phyloP scores from a whole-genome alignment of 2,888 invertebrate species.

The Panorpa germanica region DNA sequence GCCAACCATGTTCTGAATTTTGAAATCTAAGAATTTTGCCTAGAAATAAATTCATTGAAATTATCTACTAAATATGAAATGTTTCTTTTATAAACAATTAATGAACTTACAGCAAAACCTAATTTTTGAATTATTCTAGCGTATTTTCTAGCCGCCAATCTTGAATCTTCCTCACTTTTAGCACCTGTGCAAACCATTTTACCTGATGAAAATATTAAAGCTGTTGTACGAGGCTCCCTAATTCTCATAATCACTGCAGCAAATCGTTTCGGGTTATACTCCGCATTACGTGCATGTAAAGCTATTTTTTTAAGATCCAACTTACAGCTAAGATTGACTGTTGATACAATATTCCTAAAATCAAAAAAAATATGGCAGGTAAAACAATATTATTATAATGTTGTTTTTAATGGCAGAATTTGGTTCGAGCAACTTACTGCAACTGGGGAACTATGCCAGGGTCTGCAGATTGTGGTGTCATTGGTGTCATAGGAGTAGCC shows the following conservation, averaged over 20 bases:
- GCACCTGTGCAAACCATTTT: conserved; percentile 77
- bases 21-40: conserved; percentile 67
- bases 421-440: conserved; percentile 37
- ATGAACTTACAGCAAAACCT: conserved; percentile 45
- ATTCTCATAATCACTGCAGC: conserved; percentile 97
- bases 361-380: conserved; percentile 8
- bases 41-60: conserved; percentile 23
- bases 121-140: conserved; percentile 71
- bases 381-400: not conserved
- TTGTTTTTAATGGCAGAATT: not conserved
- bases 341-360: conserved; percentile 91
- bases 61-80: not conserved
- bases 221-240: conserved; percentile 68
- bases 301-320: conserved; percentile 94
- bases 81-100: conserved; percentile 1
- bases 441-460: conserved; percentile 86
- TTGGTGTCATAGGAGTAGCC: conserved; percentile 71
- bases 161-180: conserved; percentile 60
- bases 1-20: conserved; percentile 65
- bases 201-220: conserved; percentile 60
- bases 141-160: conserved; percentile 64
- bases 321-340: conserved; percentile 89
- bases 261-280: conserved; percentile 98
- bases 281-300: conserved; percentile 92
- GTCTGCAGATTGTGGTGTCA: conserved; percentile 85